phyloP scores from a whole-genome alignment of 2,888 invertebrate genomes.

The Pristionchus fissidentatus region DNA sequence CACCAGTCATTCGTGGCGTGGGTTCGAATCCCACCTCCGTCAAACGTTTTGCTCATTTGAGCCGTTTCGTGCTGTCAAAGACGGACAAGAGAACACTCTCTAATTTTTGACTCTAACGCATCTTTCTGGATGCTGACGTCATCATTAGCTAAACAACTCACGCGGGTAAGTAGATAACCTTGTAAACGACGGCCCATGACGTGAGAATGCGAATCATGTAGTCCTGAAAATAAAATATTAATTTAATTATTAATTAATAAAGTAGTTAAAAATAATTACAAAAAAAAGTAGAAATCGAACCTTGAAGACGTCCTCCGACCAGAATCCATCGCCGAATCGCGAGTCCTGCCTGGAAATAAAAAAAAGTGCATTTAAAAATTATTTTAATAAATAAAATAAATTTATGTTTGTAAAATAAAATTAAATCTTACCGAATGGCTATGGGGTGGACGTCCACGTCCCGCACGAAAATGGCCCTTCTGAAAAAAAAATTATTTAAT shows the following conservation, averaged over 20 bases:
- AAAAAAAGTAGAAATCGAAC: background rate
- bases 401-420: background rate
- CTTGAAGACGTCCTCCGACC: constrained; percentile 46
- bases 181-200: constrained; percentile 43
- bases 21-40: constrained; percentile 52
- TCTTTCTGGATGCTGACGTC: too few relatives aligned
- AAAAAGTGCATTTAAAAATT: background rate
- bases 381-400: background rate
- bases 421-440: constrained; percentile 7
- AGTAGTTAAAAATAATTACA: too few relatives aligned
- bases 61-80: too few relatives aligned
- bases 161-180: constrained; percentile 40
- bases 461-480: constrained; percentile 33
- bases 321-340: constrained; percentile 44
- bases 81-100: too few relatives aligned
- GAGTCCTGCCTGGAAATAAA: constrained; percentile 25
- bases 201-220: constrained; percentile 41
- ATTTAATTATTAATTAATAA: background rate
- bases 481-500: background rate
- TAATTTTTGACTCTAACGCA: too few relatives aligned
- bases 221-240: constrained; percentile 9
- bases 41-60: constrained; percentile 49
- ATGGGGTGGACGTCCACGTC: constrained; percentile 46
- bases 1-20: constrained; percentile 82
- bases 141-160: background rate